Evolutionary conservation across 2,888 invertebrate species (phyloP), one percentile per base, ranked within the genome.

Genomic region (Coelinius sp.): DNA sequence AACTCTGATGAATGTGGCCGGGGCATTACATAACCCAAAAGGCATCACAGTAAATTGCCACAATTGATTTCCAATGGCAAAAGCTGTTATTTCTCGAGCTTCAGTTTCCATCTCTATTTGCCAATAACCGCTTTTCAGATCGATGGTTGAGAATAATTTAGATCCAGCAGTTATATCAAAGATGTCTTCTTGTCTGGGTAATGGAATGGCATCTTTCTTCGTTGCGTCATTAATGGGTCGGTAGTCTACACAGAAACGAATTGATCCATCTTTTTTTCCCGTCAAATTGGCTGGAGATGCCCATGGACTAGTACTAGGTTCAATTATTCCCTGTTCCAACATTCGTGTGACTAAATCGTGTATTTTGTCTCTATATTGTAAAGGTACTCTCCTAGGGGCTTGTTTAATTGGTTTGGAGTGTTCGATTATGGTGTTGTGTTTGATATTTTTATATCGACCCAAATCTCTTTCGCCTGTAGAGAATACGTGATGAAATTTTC

Each of bases 1-100:
- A 25, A 53, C 22, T 25, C 53, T 8, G 3, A 22, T 17, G 14
- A 59, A 59, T 1, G 14, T 59, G 0, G 59, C 17, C 1, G 59
- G 59, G n/a, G 27, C 59, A 59, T 59, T 59, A 31, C 31, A 59
- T 14, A 59, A 27, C 1, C 59, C 59, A 35, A 59, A 59, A n/a
- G 59, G 59, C 17, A 59, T n/a, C 8, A 59, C 59, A 17, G 17
- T 20, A 4, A 31, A 59, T 35, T 59, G 17, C 25, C 25, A 44
- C 3, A 64, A 35, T 64, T 64, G 20, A 44, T 59, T 27, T 7
- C 59, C 59, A 10, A 31, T 35, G n/a, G 35, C 7, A 2, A 17
- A 59, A 5, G 59, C 31, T 12, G 59, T 35, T 0, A 17, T 59
- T 35, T 59, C 59, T 31, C 17, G 1, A 31, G 4, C 27, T 14